Conservation (phyloP, 2,888 invertebrate species). For the Allygus modestus region DNA sequence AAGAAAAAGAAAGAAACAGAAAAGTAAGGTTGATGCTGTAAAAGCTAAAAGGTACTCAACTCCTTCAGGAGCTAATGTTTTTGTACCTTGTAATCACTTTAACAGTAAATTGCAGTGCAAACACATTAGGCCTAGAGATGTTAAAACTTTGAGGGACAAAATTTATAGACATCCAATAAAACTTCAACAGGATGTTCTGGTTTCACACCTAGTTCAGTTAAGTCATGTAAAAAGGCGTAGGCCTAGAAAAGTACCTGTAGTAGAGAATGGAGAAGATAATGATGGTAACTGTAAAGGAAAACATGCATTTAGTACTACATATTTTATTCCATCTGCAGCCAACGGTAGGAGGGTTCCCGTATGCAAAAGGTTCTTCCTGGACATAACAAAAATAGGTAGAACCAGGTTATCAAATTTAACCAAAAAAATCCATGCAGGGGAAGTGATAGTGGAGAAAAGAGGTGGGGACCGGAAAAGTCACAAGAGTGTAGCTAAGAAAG, state of each 20-base stretch:
- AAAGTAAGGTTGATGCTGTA: conserved; percentile 60
- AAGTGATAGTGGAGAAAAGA: conserved; percentile 17
- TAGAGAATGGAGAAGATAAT: too few species aligned
- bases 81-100: conserved; percentile 48
- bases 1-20: conserved; percentile 45
- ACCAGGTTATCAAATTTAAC: conserved; percentile 46
- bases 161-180: conserved; percentile 49
- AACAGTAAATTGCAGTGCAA: conserved; percentile 24
- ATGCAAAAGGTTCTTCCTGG: conserved; percentile 45
- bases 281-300: too few species aligned
- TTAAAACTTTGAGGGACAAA: conserved; percentile 49
- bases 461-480: conserved; percentile 47
- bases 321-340: conserved; percentile 17
- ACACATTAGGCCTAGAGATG: conserved; percentile 58
- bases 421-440: conserved; percentile 2
- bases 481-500: conserved; percentile 24
- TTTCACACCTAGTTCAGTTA: neutral
- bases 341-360: conserved; percentile 49
- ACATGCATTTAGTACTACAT: conserved; percentile 40
- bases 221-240: conserved; percentile 37
- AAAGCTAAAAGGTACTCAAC: conserved; percentile 48
- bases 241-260: conserved; percentile 37
- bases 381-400: conserved; percentile 36
- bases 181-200: conserved; percentile 36
- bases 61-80: conserved; percentile 50